A percentile compares a stretch with the other conserved stretches of the same genome.
Conservation (phyloP, 1,140 invertebrate genomes). For the Yoshiicerus persimilis region DNA sequence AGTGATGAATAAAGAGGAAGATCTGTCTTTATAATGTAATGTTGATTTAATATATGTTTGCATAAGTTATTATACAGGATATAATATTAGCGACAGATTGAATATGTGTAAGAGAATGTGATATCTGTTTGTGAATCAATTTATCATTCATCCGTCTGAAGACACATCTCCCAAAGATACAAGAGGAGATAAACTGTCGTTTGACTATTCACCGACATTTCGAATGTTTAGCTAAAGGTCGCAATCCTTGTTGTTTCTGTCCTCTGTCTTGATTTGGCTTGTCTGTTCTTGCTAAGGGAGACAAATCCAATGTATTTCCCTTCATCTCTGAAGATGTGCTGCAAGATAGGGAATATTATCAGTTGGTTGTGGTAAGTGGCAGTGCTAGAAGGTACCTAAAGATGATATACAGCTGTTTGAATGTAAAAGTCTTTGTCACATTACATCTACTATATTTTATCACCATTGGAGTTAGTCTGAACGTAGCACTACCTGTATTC, state of each 20-base stretch:
- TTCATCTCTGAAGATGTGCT: background rate
- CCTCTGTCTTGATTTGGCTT: background rate
- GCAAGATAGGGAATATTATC: background rate
- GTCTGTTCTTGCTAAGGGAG: background rate
- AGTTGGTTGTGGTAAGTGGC: background rate
- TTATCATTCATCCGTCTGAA: constrained; percentile 26
- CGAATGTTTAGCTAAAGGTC: background rate
- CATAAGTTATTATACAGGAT: no score
- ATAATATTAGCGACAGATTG: background rate
- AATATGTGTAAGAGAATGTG: background rate
- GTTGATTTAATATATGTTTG: no score
- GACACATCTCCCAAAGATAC: constrained; percentile 32
- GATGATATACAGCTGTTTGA: background rate
- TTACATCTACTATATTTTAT: background rate
- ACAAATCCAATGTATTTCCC: background rate
- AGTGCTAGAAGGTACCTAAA: background rate
- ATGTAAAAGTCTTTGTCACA: background rate
- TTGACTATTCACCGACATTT: constrained; percentile 33
- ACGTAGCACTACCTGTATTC: no score
- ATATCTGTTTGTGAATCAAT: constrained; percentile 19
- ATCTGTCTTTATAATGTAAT: no score
- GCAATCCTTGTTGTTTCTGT: background rate
- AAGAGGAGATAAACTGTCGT: constrained; percentile 35
- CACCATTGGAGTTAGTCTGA: no score
- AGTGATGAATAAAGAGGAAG: no score